phyloP scores from a whole-genome alignment of 1,140 invertebrate species.

The Ips typographus region DNA sequence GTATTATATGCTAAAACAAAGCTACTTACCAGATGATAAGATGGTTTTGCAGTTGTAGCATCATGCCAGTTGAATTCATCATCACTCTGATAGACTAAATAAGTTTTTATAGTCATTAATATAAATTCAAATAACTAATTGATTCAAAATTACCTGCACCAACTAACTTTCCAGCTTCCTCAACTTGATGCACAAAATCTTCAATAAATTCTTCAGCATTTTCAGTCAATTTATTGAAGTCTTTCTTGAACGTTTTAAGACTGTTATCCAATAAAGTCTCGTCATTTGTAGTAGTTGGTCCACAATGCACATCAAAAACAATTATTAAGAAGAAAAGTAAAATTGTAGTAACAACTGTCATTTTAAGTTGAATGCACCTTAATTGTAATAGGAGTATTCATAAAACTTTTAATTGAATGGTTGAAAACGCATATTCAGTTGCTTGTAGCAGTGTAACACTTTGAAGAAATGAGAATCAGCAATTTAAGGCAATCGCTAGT shows the following conservation, averaged over 20 bases:
- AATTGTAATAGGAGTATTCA: too few species aligned
- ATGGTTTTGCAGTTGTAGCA: background rate
- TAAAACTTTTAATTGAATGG: too few species aligned
- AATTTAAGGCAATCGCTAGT: too few species aligned
- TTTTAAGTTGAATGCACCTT: too few species aligned
- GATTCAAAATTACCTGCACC: constrained; percentile 1
- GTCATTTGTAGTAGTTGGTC: too few species aligned
- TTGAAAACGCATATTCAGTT: too few species aligned
- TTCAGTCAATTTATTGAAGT: constrained; percentile 27
- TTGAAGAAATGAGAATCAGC: too few species aligned
- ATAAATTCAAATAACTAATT: background rate
- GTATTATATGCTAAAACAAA: background rate
- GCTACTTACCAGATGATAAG: background rate
- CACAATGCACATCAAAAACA: too few species aligned
- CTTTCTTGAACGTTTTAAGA: constrained; percentile 22
- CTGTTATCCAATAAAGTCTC: constrained; percentile 2
- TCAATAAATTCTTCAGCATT: constrained; percentile 24
- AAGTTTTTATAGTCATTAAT: background rate
- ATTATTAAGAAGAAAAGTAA: too few species aligned
- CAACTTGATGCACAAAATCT: constrained; percentile 18
- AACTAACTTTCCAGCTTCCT: background rate
- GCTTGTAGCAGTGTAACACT: too few species aligned
- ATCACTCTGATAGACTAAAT: constrained; percentile 6
- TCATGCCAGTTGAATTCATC: constrained; percentile 18
- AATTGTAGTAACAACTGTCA: too few species aligned